Evolutionary conservation across 2,113 vertebrate species (phyloP).

Genomic region (Edolisoma coerulescens): DNA sequence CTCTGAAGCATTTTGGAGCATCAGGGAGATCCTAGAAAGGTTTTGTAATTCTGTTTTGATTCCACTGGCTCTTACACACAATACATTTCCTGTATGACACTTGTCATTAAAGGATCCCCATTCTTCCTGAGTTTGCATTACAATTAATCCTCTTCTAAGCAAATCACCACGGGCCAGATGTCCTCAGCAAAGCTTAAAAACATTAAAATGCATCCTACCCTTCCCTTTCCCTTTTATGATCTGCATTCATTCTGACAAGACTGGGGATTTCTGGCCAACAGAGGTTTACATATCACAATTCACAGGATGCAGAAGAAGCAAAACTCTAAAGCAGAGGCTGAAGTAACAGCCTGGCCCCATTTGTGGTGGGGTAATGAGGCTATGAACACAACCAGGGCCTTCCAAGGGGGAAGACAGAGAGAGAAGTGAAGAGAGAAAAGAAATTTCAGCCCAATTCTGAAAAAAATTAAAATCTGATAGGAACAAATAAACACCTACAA

Average conservation of each 20-base stretch:
- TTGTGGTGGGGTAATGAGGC: neutral
- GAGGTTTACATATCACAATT: neutral
- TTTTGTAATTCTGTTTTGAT: constrained; percentile 28
- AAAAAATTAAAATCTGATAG: neutral
- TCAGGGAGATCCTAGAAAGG: neutral
- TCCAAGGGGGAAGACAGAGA: neutral
- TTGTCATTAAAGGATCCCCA: neutral
- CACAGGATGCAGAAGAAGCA: neutral
- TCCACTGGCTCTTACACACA: neutral
- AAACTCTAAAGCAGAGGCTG: neutral
- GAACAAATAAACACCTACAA: neutral
- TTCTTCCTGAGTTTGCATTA: constrained; percentile 32
- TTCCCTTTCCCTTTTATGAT: neutral
- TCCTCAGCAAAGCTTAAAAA: constrained; percentile 28
- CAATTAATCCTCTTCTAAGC: constrained; percentile 55
- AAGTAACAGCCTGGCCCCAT: neutral
- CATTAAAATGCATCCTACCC: neutral
- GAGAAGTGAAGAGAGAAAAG: neutral
- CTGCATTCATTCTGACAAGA: neutral
- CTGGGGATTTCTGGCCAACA: constrained; percentile 1
- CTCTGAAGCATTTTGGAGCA: neutral
- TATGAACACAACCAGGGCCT: neutral
- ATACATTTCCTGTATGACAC: neutral
- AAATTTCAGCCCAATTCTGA: neutral
- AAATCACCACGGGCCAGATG: constrained; percentile 33